Conservation (phyloP, 2,888 invertebrate species). For the Ormia ochracea region DNA sequence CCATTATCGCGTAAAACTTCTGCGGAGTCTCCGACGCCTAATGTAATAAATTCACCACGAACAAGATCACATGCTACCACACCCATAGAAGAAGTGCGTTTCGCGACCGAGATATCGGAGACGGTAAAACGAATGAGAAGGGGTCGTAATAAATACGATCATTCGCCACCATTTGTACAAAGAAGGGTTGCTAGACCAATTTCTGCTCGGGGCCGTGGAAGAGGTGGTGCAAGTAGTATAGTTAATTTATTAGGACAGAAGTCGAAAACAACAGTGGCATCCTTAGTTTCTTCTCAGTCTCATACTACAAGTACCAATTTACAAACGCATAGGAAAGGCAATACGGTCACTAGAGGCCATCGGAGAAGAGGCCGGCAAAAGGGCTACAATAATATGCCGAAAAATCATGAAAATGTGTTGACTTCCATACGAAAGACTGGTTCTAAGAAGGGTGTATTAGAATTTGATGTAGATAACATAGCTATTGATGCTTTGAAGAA, state of each 20-base stretch:
- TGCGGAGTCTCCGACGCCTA: constrained; percentile 37
- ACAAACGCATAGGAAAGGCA: constrained; percentile 58
- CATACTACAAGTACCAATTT: constrained; percentile 12
- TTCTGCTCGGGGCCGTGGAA: constrained; percentile 49
- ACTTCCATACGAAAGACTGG: constrained; percentile 71
- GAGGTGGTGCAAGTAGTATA: constrained; percentile 19
- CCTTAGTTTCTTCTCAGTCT: not conserved
- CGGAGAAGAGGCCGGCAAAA: constrained; percentile 55
- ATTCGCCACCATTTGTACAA: constrained; percentile 67
- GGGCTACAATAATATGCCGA: constrained; percentile 25
- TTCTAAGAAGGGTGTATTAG: constrained; percentile 71
- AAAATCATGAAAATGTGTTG: constrained; percentile 34
- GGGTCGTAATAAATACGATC: constrained; percentile 74
- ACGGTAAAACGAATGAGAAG: constrained; percentile 75
- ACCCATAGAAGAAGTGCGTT: constrained; percentile 72
- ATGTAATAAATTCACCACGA: constrained; percentile 58
- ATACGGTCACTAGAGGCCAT: constrained; percentile 38
- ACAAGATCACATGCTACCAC: constrained; percentile 71
- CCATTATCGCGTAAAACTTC: constrained; percentile 14
- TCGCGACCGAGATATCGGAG: constrained; percentile 75
- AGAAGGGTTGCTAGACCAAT: constrained; percentile 53
- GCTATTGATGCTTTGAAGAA: constrained; percentile 69
- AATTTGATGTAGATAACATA: constrained; percentile 71
- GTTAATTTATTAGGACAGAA: constrained; percentile 31
- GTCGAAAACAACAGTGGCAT: not conserved